Percentiles rank a stretch among this genome's conserved stretches.
Evolutionary conservation across 2,113 vertebrate genomes (phyloP).

Genomic region (Ardeotis arabs): DNA sequence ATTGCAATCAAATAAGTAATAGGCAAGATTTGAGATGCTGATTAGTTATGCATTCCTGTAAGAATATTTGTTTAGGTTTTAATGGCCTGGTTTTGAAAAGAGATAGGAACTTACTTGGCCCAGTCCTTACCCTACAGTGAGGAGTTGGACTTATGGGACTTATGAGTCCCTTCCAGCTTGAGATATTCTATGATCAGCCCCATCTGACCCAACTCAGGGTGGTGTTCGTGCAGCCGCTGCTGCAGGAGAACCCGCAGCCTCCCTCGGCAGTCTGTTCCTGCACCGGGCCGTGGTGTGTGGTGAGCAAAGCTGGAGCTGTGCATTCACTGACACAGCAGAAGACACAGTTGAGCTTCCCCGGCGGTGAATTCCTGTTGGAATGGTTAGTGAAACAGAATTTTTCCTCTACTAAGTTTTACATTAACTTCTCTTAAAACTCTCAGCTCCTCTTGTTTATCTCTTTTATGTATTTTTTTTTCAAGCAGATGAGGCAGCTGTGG

Average conservation of each 20-base stretch:
- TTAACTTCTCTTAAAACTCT: neutral
- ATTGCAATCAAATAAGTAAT: neutral
- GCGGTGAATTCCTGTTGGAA: neutral
- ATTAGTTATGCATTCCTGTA: neutral
- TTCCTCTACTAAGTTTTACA: neutral
- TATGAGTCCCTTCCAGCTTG: neutral
- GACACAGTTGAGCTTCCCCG: neutral
- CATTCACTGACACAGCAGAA: neutral
- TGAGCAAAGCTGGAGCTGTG: neutral
- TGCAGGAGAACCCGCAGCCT: neutral
- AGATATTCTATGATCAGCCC: neutral
- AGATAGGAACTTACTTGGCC: neutral
- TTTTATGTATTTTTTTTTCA: neutral
- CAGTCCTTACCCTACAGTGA: neutral
- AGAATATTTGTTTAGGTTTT: neutral
- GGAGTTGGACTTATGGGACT: neutral
- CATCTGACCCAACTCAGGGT: neutral
- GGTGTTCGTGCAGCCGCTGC: neutral
- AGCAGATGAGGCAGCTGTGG: neutral
- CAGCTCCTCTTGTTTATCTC: neutral
- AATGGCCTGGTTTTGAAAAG: neutral
- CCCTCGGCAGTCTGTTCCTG: fast-evolving
- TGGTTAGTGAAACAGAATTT: neutral
- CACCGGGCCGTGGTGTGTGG: neutral
- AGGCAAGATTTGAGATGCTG: neutral